Conservation (phyloP, 2,113 vertebrate species). For the Chaetura pelagica region DNA sequence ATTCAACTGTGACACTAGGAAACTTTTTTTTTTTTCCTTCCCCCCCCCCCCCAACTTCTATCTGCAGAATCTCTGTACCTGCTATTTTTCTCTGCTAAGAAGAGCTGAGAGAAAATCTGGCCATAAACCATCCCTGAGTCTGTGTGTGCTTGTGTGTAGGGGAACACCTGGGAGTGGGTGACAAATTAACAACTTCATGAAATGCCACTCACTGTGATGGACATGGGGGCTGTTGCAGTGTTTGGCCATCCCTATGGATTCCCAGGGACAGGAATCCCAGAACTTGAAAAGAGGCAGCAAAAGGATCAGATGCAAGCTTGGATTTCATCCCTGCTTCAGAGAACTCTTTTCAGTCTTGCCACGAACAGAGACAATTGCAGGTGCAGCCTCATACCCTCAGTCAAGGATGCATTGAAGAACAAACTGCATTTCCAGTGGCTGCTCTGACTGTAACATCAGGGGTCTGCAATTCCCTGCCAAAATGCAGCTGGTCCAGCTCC, state of each 20-base stretch:
- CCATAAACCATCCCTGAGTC: background rate
- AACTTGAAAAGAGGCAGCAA: background rate
- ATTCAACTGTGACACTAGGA: background rate
- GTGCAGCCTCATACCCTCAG: background rate
- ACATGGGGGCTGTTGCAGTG: rapidly evolving
- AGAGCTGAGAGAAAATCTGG: background rate
- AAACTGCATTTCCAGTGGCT: background rate
- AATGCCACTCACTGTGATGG: background rate
- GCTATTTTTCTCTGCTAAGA: background rate
- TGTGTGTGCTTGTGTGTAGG: too few species aligned
- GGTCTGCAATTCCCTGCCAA: background rate
- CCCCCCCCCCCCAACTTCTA: too few species aligned
- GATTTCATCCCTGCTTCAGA: background rate
- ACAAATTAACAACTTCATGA: background rate
- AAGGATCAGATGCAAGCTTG: background rate
- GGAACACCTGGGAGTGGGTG: too few species aligned
- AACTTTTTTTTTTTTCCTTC: background rate
- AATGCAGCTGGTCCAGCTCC: background rate
- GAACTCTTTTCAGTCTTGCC: background rate
- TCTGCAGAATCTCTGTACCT: background rate
- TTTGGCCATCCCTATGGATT: background rate
- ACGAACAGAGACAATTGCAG: background rate
- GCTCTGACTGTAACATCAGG: background rate
- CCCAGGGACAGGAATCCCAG: background rate
- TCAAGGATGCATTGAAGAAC: background rate